Percentiles rank a stretch among this genome's conserved stretches.
phyloP scores from a whole-genome alignment of 2,888 invertebrate genomes.

The Calameuta idolon region DNA sequence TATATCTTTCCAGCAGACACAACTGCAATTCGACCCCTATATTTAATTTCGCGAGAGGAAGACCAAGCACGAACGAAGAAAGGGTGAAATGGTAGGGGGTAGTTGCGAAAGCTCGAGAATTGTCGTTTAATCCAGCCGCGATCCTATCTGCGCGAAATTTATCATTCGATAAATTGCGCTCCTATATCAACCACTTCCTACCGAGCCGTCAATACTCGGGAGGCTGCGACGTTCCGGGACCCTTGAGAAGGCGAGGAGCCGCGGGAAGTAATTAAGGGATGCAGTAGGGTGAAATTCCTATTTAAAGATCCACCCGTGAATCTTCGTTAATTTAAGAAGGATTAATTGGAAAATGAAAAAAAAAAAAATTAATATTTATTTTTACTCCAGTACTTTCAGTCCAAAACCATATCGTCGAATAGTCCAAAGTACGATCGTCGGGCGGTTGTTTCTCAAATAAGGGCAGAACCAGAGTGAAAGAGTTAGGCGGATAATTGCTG shows the following conservation, averaged over 20 bases:
- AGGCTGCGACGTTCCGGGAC: constrained; percentile 36
- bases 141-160: constrained; percentile 64
- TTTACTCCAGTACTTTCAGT: background rate
- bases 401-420: background rate
- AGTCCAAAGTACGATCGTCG: background rate
- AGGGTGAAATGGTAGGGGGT: constrained; percentile 27
- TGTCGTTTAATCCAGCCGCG: constrained; percentile 65
- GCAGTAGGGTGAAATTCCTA: background rate
- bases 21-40: constrained; percentile 61
- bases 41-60: constrained; percentile 58
- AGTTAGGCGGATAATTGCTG: constrained; percentile 58
- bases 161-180: constrained; percentile 66
- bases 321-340: background rate
- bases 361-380: background rate
- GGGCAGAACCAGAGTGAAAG: background rate
- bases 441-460: background rate
- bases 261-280: background rate
- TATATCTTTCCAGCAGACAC: constrained; percentile 53
- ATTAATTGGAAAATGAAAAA: background rate
- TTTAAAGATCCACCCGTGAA: background rate
- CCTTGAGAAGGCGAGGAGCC: background rate
- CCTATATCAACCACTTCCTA: constrained; percentile 55
- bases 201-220: constrained; percentile 48
- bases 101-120: constrained; percentile 46
- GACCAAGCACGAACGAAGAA: constrained; percentile 29